A percentile compares a stretch with the other conserved stretches of the same genome.
These are phyloP conservation scores for Meloidogyne floridensis DNA, from an alignment of 1,140 invertebrate genomes.

Conservation along the genomic window DNA sequence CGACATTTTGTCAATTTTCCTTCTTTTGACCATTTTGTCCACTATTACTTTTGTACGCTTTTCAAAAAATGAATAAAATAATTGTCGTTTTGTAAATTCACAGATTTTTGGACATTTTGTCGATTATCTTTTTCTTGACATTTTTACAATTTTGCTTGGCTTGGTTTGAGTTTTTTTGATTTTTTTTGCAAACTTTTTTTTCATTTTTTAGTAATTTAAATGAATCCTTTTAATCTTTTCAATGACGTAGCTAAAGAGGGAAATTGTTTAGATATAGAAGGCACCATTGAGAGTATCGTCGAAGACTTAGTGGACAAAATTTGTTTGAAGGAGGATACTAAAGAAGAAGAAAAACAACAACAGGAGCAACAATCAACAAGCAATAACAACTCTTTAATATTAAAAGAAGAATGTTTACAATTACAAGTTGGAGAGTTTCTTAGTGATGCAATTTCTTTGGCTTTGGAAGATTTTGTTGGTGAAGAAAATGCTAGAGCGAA, in stretches of 20 bases:
- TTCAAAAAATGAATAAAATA: too few relatives aligned
- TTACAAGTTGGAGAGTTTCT: not conserved
- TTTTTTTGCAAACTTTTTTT: too few relatives aligned
- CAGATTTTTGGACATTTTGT: too few relatives aligned
- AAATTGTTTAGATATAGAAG: not conserved
- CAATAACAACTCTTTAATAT: not conserved
- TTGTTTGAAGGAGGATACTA: not conserved
- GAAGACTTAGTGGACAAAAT: not conserved
- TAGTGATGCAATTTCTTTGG: not conserved
- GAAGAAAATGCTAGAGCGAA: conserved; percentile 22
- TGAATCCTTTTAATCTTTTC: not conserved
- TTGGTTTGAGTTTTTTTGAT: too few relatives aligned
- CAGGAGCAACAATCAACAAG: not conserved
- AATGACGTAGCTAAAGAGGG: too few relatives aligned
- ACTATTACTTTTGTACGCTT: too few relatives aligned
- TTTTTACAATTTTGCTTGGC: too few relatives aligned
- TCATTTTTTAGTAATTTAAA: not conserved
- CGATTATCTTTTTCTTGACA: too few relatives aligned
- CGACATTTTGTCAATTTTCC: too few relatives aligned
- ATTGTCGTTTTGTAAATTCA: too few relatives aligned
- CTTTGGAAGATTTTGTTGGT: not conserved
- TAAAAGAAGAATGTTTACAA: not conserved
- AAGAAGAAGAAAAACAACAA: not conserved
- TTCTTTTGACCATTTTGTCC: too few relatives aligned
- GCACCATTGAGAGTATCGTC: not conserved